Base-by-base conservation (phyloP, 2,888 invertebrate species). In the Liodrosophila aerea region DNA sequence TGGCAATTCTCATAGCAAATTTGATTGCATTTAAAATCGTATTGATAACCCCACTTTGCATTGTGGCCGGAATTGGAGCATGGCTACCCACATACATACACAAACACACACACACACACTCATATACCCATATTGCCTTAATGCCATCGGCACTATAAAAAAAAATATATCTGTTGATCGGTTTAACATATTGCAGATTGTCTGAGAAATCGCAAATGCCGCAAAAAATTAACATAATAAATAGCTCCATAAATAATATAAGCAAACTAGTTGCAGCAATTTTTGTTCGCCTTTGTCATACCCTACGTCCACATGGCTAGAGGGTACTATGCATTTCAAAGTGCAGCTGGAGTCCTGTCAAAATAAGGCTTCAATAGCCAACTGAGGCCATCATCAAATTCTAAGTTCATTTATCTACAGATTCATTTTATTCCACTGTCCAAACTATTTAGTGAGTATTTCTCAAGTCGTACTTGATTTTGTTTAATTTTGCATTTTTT, bases 11-110 rank as follows among this genome's bases (percentile, higher is more conserved):
- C n/a, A n/a, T n/a, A n/a, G n/a, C n/a, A n/a, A n/a, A n/a, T 72
- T 45, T 67, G 67, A 64, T 57, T 71, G 54, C 66, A 66, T 44
- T 64, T 64, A 11, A 27, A 43, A 36, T 12, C 33, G 44, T 45
- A 60, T 68, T 65, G 66, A 65, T 61, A 45, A 51, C 43, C 69
- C 59, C 64, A 73, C 68, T 68, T 73, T 67, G 74, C 49, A 56
- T 39, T 62, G 43, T 47, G 34, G 22, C 51, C 49, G 58, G 54
- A 77, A 70, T 71, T 66, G 53, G 74, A 63, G 63, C 75, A 66
- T 52, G 70, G 73, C 65, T 58, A 44, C 16, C 37, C 15, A 47
- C 36, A 64, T 22, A 31, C n/a, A 22, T 11, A 29, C 8, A 41
- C 1, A 41, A 4, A 8, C 9, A 27, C 9, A 27, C 8, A 27